These are phyloP conservation scores for Chrosomus eos DNA, from an alignment of 2,797 vertebrate species.

Conservation along the genomic window DNA sequence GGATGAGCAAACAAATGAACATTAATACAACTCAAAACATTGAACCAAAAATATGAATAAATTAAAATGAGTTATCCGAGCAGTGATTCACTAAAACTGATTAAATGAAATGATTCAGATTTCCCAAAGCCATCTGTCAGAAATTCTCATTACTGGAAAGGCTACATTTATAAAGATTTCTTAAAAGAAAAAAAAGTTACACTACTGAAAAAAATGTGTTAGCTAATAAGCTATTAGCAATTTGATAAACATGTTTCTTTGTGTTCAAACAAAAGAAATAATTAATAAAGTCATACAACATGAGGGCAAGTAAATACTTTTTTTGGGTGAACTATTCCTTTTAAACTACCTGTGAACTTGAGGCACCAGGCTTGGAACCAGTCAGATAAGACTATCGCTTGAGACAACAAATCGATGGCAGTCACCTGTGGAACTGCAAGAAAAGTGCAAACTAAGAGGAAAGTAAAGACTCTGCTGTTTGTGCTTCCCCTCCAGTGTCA, in stretches of 20 bases:
- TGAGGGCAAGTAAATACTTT: not conserved
- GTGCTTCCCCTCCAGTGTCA: not conserved
- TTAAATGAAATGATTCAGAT: not conserved
- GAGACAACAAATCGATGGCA: not conserved
- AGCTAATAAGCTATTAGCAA: not conserved
- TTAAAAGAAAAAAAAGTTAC: not conserved
- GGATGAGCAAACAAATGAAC: not conserved
- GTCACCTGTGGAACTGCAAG: constrained; percentile 10
- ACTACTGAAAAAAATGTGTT: not conserved
- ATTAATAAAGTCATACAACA: not conserved
- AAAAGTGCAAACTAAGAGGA: constrained; percentile 2
- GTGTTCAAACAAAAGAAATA: not conserved
- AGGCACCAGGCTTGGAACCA: not conserved
- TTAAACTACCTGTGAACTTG: not conserved
- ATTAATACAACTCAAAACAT: not conserved
- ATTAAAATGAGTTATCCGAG: not conserved
- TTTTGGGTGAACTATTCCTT: not conserved
- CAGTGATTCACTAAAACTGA: not conserved
- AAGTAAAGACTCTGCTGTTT: not conserved
- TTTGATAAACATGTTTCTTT: not conserved
- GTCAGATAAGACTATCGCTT: not conserved
- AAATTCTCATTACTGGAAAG: not conserved
- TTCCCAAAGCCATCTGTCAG: not conserved
- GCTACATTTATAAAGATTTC: not conserved
- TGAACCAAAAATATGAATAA: not conserved